phyloP scores from a whole-genome alignment of 2,888 invertebrate species.

The Alentia gelatinosa region DNA sequence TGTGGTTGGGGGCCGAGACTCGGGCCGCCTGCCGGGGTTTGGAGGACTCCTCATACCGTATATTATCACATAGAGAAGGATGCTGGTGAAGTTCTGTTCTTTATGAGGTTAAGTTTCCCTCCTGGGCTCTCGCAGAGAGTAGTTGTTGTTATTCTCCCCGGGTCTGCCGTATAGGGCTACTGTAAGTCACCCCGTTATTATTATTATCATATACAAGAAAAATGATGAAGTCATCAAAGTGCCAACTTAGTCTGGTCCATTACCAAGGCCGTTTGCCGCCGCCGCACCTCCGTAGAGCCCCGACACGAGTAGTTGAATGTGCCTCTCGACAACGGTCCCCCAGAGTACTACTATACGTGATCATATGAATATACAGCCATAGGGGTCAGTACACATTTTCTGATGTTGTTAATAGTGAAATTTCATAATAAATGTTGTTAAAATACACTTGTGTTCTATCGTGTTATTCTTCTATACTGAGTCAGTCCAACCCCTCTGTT shows the following conservation, averaged over 20 bases:
- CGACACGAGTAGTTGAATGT: constrained; percentile 13
- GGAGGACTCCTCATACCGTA: not conserved
- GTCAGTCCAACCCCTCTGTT: too few relatives aligned
- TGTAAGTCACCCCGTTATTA: not conserved
- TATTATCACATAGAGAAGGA: not conserved
- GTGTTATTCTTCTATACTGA: too few relatives aligned
- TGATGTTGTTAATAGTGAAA: constrained; percentile 49
- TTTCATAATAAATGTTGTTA: constrained; percentile 54
- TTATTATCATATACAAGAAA: not conserved
- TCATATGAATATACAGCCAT: constrained; percentile 20
- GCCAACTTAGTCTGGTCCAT: constrained; percentile 1
- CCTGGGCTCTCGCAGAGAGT: not conserved
- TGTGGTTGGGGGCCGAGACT: not conserved
- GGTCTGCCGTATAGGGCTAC: not conserved
- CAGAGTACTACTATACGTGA: not conserved
- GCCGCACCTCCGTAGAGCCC: constrained; percentile 35
- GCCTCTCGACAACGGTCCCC: not conserved
- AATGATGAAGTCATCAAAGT: constrained; percentile 12
- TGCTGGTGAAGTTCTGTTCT: not conserved
- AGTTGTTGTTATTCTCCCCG: not conserved
- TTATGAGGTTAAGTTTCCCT: not conserved
- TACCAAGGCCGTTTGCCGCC: not conserved
- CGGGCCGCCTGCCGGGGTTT: not conserved
- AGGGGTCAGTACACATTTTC: constrained; percentile 35
- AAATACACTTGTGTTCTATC: not conserved